A percentile compares a stretch with the other conserved stretches of the same genome.
Conservation (phyloP, 2,113 vertebrate species). For the Mesoclemmys tuberculata region DNA sequence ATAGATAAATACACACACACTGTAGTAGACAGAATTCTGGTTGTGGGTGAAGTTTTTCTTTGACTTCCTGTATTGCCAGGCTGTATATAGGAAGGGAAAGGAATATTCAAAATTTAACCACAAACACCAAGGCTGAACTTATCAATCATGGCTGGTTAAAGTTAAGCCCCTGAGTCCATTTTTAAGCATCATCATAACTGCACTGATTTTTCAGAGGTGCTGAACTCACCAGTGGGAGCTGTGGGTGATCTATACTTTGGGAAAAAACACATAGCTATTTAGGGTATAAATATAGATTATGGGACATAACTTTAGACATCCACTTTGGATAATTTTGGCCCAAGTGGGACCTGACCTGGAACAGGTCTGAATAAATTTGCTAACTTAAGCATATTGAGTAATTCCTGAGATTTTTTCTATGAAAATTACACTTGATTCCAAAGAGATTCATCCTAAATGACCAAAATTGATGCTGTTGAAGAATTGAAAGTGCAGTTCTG, state of each 20-base stretch:
- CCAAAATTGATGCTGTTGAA: neutral
- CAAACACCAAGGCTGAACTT: neutral
- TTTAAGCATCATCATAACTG: neutral
- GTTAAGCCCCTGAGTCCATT: neutral
- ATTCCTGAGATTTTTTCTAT: neutral
- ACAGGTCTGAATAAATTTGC: neutral
- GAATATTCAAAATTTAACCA: constrained; percentile 3
- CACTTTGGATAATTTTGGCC: constrained; percentile 17
- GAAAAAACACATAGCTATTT: neutral
- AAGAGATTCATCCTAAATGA: neutral
- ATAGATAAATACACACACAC: fast-evolving
- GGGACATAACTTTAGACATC: neutral
- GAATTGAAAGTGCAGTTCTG: neutral
- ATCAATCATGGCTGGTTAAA: neutral
- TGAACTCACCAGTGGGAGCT: neutral
- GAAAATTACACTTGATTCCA: neutral
- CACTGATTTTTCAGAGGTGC: neutral
- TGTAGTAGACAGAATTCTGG: neutral
- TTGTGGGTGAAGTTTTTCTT: neutral
- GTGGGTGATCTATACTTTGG: neutral
- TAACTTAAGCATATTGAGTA: neutral
- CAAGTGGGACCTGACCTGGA: neutral
- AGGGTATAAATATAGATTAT: constrained; percentile 7
- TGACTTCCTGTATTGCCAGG: neutral
- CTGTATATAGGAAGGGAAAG: neutral